Evolutionary conservation across 2,113 vertebrate species (phyloP), one percentile per base, ranked within the genome.

Genomic region (Labeo catla): DNA sequence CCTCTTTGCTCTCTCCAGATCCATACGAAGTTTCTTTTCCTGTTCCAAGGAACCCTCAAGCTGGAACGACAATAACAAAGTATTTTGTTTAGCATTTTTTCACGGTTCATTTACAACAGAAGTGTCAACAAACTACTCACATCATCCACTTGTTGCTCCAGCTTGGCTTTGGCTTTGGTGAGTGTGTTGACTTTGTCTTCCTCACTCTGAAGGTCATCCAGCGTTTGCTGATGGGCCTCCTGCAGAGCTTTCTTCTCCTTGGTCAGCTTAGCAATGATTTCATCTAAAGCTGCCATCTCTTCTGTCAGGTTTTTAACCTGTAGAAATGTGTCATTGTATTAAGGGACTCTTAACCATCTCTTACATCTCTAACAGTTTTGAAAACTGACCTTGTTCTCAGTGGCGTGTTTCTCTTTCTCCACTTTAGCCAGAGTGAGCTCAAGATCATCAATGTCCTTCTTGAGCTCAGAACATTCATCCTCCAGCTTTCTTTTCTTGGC

Each of bases 371-470:
- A 23, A 52, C 19, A 3, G 7, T 15, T 16, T 50, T 19, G 45
- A 84, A 93, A 82, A 96, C 96, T 4, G 11, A 52, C 74, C 94
- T 97, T 97, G 92, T 98, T 98, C 91, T 97, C 97, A 0, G 96
- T 98, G 0, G 97, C 97, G 0, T 97, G 96, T 80, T 97, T 97
- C 92, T 97, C 96, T 83, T 97, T 97, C 84, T 97, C 97, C 88
- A 97, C 97, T 90, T 97, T 97, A 85, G 96, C 96, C 91, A 97
- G 4, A 0, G 95, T 88, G 85, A 97, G 13, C 89, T 97, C 96
- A 83, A 97, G 88, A 90, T 97, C 96, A 2, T 96, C 96, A 0
- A 97, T 97, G 83, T 97, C 96, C 77, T 93, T 96, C 84, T 96
- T 96, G 16, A 97, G 95, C 87, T 96, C 95, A 0, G 95, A 95